phyloP scores from a whole-genome alignment of 92 coral and sea anemone species.

The Hydrozoanthus gracilis region DNA sequence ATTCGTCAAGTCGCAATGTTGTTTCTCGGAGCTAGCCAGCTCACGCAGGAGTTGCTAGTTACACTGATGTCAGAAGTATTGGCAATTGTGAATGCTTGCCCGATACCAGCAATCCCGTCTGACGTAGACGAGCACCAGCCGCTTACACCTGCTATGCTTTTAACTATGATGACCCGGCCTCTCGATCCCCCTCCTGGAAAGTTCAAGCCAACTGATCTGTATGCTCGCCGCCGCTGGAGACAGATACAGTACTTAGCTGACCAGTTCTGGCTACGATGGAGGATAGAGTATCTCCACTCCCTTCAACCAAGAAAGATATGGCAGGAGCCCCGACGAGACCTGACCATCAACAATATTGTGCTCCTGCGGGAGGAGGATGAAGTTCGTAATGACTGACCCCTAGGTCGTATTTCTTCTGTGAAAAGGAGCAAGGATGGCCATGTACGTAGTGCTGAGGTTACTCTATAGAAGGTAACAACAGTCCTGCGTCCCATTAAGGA shows the following conservation, averaged over 20 bases:
- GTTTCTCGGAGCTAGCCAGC: background rate
- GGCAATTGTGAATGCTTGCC: slow-evolving; percentile 41
- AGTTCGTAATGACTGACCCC: slow-evolving; percentile 44
- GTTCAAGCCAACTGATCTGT: too few relatives aligned
- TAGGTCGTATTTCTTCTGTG: slow-evolving; percentile 29
- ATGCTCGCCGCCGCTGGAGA: slow-evolving; percentile 50
- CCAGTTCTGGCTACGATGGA: slow-evolving; percentile 2
- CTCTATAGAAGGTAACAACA: slow-evolving; percentile 19
- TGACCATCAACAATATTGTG: slow-evolving; percentile 33
- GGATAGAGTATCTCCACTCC: slow-evolving; percentile 47
- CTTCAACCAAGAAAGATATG: slow-evolving; percentile 52
- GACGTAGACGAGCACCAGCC: background rate
- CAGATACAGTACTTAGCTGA: background rate
- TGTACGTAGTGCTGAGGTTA: slow-evolving; percentile 18
- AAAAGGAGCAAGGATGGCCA: slow-evolving; percentile 50
- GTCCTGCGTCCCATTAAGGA: slow-evolving; percentile 16
- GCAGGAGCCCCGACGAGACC: slow-evolving; percentile 21
- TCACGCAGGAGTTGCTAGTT: slow-evolving; percentile 22
- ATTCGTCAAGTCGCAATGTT: too few relatives aligned
- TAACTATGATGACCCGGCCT: too few relatives aligned
- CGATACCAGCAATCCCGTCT: slow-evolving; percentile 32
- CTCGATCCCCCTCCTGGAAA: too few relatives aligned
- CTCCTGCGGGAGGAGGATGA: slow-evolving; percentile 48
- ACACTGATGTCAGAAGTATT: slow-evolving; percentile 38
- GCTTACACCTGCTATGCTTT: slow-evolving; percentile 6